Evolutionary conservation across 2,888 invertebrate species (phyloP).

Genomic region (Hemaris fuciformis): DNA sequence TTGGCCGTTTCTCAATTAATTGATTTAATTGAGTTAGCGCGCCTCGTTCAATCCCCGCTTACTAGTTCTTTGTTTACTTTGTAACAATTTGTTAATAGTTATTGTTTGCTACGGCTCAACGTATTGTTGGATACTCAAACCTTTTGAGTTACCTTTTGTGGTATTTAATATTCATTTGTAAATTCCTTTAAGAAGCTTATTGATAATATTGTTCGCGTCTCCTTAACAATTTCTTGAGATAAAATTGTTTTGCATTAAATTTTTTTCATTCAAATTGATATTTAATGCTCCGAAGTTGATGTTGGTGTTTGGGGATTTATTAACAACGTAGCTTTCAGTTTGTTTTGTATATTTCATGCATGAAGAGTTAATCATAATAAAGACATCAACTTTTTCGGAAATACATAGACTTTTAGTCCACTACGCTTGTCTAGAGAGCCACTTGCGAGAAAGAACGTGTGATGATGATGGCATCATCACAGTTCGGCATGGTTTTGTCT

Average conservation of each 20-base stretch:
- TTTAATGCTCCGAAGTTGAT: too few species aligned
- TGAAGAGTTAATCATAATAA: too few species aligned
- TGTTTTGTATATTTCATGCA: too few species aligned
- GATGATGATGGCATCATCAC: too few species aligned
- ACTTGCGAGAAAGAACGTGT: too few species aligned
- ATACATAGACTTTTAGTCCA: too few species aligned
- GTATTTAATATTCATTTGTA: not conserved
- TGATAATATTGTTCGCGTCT: not conserved
- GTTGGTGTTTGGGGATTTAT: too few species aligned
- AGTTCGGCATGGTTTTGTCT: too few species aligned
- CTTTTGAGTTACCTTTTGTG: not conserved
- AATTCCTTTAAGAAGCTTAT: not conserved
- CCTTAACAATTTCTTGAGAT: not conserved
- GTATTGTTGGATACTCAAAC: not conserved
- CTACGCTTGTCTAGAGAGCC: too few species aligned
- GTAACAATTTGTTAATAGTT: constrained; percentile 43
- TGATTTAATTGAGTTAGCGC: constrained; percentile 4
- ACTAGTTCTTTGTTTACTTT: constrained; percentile 34
- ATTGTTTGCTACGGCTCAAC: constrained; percentile 32
- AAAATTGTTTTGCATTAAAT: not conserved
- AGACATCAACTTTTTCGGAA: too few species aligned
- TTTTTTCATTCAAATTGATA: too few species aligned
- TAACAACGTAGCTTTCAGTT: too few species aligned
- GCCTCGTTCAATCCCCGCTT: constrained; percentile 13
- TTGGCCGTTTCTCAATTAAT: constrained; percentile 7